phyloP scores from a whole-genome alignment of 2,888 invertebrate genomes.

The Polymixis flavicincta region DNA sequence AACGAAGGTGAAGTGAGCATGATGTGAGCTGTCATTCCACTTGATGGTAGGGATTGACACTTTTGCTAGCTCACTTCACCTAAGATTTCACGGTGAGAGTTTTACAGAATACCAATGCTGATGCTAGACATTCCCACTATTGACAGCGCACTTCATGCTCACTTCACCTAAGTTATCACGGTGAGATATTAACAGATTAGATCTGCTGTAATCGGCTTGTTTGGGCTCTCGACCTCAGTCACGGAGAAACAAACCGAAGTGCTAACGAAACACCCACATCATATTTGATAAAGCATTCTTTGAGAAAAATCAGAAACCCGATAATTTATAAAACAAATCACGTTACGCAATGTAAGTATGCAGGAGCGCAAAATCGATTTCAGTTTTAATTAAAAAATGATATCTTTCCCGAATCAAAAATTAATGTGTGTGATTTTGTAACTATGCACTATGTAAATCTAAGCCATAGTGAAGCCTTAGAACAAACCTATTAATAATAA shows the following conservation, averaged over 20 bases:
- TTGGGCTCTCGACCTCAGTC: background rate
- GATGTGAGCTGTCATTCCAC: too few species aligned
- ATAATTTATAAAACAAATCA: conserved; percentile 34
- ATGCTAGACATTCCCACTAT: too few species aligned
- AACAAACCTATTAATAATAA: background rate
- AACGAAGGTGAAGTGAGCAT: too few species aligned
- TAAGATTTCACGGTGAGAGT: too few species aligned
- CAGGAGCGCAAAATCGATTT: conserved; percentile 37
- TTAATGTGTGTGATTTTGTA: background rate
- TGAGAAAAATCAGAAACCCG: background rate
- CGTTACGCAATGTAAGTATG: conserved; percentile 20
- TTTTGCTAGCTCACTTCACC: too few species aligned
- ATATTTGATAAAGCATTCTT: background rate
- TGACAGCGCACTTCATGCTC: too few species aligned
- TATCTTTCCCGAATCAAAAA: background rate
- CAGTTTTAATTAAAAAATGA: conserved; percentile 47
- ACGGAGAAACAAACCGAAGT: background rate
- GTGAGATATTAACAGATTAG: too few species aligned
- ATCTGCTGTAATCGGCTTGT: background rate
- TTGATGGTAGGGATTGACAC: too few species aligned
- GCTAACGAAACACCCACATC: conserved; percentile 28
- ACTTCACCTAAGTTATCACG: too few species aligned
- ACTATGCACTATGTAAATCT: background rate
- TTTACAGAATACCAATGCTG: too few species aligned
- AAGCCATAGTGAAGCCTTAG: background rate